phyloP scores from a whole-genome alignment of 2,888 invertebrate genomes.

The Caenorhabditis parvicauda region DNA sequence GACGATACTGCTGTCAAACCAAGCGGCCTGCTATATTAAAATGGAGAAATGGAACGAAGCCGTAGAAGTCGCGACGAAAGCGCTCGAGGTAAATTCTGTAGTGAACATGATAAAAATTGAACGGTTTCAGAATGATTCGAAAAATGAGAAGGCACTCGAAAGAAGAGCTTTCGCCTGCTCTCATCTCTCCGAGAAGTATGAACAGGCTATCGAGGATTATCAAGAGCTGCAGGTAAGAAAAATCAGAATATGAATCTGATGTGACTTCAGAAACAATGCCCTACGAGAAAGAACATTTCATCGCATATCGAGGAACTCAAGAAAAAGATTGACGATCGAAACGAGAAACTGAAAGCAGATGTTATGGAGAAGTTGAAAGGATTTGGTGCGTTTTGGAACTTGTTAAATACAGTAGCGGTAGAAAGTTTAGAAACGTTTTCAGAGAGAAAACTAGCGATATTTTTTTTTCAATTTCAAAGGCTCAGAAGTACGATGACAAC shows the following conservation, averaged over 20 bases:
- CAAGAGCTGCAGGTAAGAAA: slow-evolving; percentile 19
- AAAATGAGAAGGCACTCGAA: slow-evolving; percentile 36
- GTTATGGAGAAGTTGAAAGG: slow-evolving; percentile 52
- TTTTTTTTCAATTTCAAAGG: not conserved
- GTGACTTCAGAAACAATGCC: slow-evolving; percentile 3
- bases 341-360: slow-evolving; percentile 50
- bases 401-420: not conserved
- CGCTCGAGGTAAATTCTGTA: slow-evolving; percentile 23
- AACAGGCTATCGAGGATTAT: slow-evolving; percentile 37
- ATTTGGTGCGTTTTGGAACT: slow-evolving; percentile 25
- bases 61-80: slow-evolving; percentile 23
- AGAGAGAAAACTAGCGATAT: not conserved
- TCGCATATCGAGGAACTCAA: slow-evolving; percentile 21
- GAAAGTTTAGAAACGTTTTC: not conserved
- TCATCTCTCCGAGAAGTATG: slow-evolving; percentile 31
- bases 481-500: not conserved
- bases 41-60: slow-evolving; percentile 36
- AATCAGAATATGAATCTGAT: not conserved
- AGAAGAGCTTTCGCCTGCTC: slow-evolving; percentile 35
- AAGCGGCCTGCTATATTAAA: slow-evolving; percentile 44
- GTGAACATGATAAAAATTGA: not conserved
- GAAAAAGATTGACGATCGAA: slow-evolving; percentile 22
- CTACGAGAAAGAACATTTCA: not conserved
- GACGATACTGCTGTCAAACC: slow-evolving; percentile 42
- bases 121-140: slow-evolving; percentile 14